phyloP scores from a whole-genome alignment of 2,888 invertebrate genomes.

The Zhengitettix transpicula region DNA sequence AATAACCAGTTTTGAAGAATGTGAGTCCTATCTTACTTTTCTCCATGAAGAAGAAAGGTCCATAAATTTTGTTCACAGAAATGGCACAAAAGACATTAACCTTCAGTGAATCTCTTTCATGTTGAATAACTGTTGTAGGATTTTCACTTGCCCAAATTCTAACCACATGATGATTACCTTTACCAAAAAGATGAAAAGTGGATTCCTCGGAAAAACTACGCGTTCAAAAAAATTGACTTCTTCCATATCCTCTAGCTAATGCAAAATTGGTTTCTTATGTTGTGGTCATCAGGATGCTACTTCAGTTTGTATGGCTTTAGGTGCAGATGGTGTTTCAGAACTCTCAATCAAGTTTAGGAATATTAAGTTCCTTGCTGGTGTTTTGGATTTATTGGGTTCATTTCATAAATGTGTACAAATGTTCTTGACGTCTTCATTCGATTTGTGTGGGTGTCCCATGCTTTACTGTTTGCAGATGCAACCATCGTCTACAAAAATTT shows the following conservation, averaged over 20 bases:
- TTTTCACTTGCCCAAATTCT: not conserved
- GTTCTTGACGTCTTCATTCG: too few species aligned
- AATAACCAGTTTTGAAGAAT: not conserved
- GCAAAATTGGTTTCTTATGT: not conserved
- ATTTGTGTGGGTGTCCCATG: too few species aligned
- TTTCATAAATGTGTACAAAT: too few species aligned
- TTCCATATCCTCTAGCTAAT: not conserved
- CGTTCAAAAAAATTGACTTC: not conserved
- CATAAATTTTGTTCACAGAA: not conserved
- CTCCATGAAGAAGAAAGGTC: too few species aligned
- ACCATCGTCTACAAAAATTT: too few species aligned
- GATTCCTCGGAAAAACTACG: not conserved
- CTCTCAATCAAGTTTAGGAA: too few species aligned
- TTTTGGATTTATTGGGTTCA: too few species aligned
- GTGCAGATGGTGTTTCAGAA: not conserved
- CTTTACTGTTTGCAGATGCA: too few species aligned
- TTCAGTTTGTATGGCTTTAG: not conserved
- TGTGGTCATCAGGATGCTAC: too few species aligned
- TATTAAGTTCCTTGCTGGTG: too few species aligned
- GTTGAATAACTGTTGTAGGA: not conserved
- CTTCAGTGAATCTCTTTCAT: not conserved
- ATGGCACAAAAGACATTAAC: not conserved
- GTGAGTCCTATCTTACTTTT: not conserved
- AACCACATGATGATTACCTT: too few species aligned
- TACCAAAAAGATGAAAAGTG: not conserved